These are phyloP conservation scores for Zophobas atratus DNA, from an alignment of 1,140 invertebrate genomes.

Conservation along the genomic window DNA sequence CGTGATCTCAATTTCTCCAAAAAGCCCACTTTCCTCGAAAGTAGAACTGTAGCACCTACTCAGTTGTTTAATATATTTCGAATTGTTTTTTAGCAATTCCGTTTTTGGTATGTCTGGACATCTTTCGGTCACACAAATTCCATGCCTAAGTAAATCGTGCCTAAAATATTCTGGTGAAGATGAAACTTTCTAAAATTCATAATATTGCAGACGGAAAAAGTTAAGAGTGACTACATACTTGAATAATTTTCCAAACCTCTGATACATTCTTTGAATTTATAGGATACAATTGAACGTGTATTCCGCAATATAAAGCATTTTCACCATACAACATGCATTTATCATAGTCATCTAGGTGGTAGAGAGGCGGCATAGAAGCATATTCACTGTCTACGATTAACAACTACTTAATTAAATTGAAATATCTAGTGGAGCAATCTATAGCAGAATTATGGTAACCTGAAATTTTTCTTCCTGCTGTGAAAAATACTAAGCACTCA, in stretches of 20 bases:
- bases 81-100: no score
- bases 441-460: no score
- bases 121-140: neutral
- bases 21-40: no score
- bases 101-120: no score
- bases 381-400: slow-evolving; percentile 2
- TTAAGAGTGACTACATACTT: neutral
- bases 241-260: neutral
- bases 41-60: no score
- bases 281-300: slow-evolving; percentile 15
- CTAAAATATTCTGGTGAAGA: neutral
- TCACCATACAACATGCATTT: neutral
- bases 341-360: slow-evolving; percentile 10
- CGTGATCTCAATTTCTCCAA: no score
- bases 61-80: no score
- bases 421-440: no score
- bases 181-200: neutral
- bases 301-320: slow-evolving; percentile 7
- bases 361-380: slow-evolving; percentile 11
- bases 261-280: neutral
- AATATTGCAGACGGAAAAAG: neutral
- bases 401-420: no score
- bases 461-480: no score
- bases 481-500: no score
- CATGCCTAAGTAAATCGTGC: neutral